Percentiles rank a stretch among this genome's conserved stretches.
Evolutionary conservation across 1,140 invertebrate genomes (phyloP).

Genomic region (Thrips palmi): DNA sequence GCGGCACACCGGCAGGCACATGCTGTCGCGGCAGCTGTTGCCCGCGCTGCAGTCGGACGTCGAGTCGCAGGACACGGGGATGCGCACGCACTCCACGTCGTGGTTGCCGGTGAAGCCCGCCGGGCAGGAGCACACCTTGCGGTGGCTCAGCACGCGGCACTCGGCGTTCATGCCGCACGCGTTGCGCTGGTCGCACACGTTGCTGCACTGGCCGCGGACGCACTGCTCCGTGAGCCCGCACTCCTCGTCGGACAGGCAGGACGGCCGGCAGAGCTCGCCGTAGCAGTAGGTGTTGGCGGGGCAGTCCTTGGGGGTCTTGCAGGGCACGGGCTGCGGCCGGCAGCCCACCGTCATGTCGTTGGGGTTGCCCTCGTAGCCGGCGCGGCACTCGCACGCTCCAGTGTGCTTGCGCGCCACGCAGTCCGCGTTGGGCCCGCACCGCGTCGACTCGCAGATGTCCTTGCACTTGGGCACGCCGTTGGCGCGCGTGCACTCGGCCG

Average conservation of each 20-base stretch:
- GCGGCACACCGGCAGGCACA: constrained; percentile 54
- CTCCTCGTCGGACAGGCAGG: constrained; percentile 61
- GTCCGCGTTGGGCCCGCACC: constrained; percentile 67
- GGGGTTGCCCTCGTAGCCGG: constrained; percentile 58
- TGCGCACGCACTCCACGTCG: constrained; percentile 63
- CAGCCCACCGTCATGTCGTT: constrained; percentile 50
- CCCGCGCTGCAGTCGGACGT: constrained; percentile 46
- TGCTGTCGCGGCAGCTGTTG: constrained; percentile 52
- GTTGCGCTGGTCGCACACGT: constrained; percentile 57
- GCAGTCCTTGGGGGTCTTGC: constrained; percentile 50
- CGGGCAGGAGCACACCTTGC: constrained; percentile 64
- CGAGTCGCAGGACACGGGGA: constrained; percentile 52
- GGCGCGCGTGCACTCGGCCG: constrained; percentile 48
- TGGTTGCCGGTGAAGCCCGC: constrained; percentile 72
- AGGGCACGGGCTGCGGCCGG: constrained; percentile 49
- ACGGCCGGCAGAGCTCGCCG: constrained; percentile 55
- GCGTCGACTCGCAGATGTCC: constrained; percentile 52
- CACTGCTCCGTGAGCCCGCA: constrained; percentile 63
- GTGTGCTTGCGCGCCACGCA: constrained; percentile 52
- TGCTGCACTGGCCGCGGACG: constrained; percentile 58
- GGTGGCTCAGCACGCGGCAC: constrained; percentile 54
- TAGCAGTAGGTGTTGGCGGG: constrained; percentile 62
- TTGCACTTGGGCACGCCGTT: constrained; percentile 54
- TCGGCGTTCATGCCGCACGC: constrained; percentile 80
- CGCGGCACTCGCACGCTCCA: constrained; percentile 54